These are phyloP conservation scores for Etheostoma perlongum DNA, from an alignment of 2,797 vertebrate species.

Conservation along the genomic window DNA sequence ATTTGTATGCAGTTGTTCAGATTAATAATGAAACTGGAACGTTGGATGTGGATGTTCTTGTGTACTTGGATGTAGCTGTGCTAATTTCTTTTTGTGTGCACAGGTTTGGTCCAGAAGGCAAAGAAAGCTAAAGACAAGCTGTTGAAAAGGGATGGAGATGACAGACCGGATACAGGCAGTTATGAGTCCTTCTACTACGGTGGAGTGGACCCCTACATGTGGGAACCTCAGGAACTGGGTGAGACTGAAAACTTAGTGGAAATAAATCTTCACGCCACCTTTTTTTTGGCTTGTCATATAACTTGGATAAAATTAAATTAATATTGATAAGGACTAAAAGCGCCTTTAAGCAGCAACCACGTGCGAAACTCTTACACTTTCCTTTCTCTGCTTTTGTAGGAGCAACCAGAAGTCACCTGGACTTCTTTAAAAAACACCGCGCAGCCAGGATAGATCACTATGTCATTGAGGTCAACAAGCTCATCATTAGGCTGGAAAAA, in stretches of 20 bases:
- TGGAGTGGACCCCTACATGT: constrained; percentile 97
- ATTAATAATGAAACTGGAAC: not conserved
- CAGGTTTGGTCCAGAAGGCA: constrained; percentile 95
- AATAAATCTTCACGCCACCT: not conserved
- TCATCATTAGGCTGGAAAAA: constrained; percentile 98
- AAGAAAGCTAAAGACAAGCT: constrained; percentile 97
- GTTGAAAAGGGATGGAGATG: constrained; percentile 92
- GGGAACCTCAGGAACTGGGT: constrained; percentile 99
- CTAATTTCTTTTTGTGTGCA: constrained; percentile 51
- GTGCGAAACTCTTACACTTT: not conserved
- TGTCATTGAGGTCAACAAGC: constrained; percentile 98
- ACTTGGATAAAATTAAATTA: not conserved
- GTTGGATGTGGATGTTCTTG: not conserved
- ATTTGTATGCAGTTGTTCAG: not conserved
- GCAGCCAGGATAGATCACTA: constrained; percentile 98
- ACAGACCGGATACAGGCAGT: constrained; percentile 87
- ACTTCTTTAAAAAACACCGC: constrained; percentile 94
- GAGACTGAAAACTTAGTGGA: constrained; percentile 53
- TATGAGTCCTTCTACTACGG: constrained; percentile 96
- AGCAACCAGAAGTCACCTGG: constrained; percentile 91
- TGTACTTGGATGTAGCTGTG: not conserved
- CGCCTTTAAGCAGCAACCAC: no score
- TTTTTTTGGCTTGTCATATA: not conserved
- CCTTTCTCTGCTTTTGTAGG: constrained; percentile 73
- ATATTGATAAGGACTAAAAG: not conserved